These are phyloP conservation scores for Pyrochroa serraticornis DNA, from an alignment of 2,888 invertebrate species.

Conservation along the genomic window DNA sequence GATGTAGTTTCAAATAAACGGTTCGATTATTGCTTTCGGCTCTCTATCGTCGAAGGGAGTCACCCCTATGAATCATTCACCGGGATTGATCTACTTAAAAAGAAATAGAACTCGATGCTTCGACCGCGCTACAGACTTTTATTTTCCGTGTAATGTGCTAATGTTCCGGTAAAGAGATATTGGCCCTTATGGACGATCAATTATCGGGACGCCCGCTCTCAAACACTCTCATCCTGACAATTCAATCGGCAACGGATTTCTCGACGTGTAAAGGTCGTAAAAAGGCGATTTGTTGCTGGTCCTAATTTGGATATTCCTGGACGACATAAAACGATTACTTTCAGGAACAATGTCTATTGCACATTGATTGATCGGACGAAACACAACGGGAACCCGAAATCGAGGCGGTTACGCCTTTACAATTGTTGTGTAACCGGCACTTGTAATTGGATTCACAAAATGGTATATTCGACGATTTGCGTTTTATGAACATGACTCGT, in stretches of 20 bases:
- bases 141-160: conserved; percentile 13
- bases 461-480: too few species aligned
- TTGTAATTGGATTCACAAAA: too few species aligned
- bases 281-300: too few species aligned
- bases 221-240: too few species aligned
- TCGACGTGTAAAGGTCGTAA: too few species aligned
- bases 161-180: conserved; percentile 4
- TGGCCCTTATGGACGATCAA: conserved; percentile 9
- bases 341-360: conserved; percentile 13
- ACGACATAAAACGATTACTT: too few species aligned
- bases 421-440: conserved; percentile 14
- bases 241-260: too few species aligned
- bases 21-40: conserved; percentile 41
- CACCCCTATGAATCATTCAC: conserved; percentile 43
- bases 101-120: conserved; percentile 27
- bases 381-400: conserved; percentile 15
- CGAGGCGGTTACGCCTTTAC: conserved; percentile 16
- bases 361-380: conserved; percentile 17
- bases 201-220: conserved; percentile 4
- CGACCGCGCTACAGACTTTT: conserved; percentile 14
- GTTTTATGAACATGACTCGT: too few species aligned
- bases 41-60: conserved; percentile 29
- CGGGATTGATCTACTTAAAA: conserved; percentile 41
- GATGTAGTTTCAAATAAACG: conserved; percentile 42
- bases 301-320: too few species aligned